Evolutionary conservation across 2,797 vertebrate species (phyloP).

Genomic region (Acanthurus leucopareius): DNA sequence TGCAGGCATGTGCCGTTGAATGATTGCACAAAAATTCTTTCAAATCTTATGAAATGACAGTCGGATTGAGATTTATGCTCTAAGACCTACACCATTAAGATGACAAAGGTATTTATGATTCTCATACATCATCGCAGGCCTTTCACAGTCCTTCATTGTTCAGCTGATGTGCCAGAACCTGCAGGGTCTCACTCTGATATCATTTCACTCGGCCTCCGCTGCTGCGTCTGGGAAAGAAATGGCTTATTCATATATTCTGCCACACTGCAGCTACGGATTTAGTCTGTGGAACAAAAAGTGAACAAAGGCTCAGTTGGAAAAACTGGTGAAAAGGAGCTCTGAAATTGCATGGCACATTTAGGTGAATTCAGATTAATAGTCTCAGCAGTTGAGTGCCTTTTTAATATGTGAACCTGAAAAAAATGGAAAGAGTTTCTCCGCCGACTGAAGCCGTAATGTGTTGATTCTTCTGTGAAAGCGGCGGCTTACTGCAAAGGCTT

Average conservation of each 20-base stretch:
- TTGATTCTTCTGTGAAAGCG: slow-evolving; percentile 46
- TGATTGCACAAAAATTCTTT: slow-evolving; percentile 30
- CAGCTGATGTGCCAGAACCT: slow-evolving; percentile 66
- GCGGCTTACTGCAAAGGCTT: slow-evolving; percentile 17
- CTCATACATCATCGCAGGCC: slow-evolving; percentile 49
- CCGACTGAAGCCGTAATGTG: slow-evolving; percentile 38
- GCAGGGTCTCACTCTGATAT: slow-evolving; percentile 63
- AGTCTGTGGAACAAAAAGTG: slow-evolving; percentile 54
- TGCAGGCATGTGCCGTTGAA: slow-evolving; percentile 17
- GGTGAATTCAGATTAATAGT: slow-evolving; percentile 51
- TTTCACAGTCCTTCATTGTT: slow-evolving; percentile 63
- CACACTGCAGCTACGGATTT: slow-evolving; percentile 43
- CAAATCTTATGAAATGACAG: slow-evolving; percentile 38
- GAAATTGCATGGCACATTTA: slow-evolving; percentile 47
- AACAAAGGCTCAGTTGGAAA: slow-evolving; percentile 51
- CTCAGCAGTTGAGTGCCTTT: slow-evolving; percentile 29
- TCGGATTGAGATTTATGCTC: slow-evolving; percentile 55
- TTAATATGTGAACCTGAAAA: slow-evolving; percentile 61
- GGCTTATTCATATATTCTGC: slow-evolving; percentile 48
- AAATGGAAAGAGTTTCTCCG: slow-evolving; percentile 54
- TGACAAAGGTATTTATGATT: slow-evolving; percentile 63
- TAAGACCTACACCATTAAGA: slow-evolving; percentile 44
- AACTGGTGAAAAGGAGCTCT: slow-evolving; percentile 22
- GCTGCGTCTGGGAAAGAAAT: slow-evolving; percentile 61
- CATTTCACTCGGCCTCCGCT: slow-evolving; percentile 42